Percentiles rank a stretch among this genome's conserved stretches.
These are phyloP conservation scores for Haliclystus octoradiatus DNA, from an alignment of 30 jellyfish, hydroid and myxozoan species.

Conservation along the genomic window DNA sequence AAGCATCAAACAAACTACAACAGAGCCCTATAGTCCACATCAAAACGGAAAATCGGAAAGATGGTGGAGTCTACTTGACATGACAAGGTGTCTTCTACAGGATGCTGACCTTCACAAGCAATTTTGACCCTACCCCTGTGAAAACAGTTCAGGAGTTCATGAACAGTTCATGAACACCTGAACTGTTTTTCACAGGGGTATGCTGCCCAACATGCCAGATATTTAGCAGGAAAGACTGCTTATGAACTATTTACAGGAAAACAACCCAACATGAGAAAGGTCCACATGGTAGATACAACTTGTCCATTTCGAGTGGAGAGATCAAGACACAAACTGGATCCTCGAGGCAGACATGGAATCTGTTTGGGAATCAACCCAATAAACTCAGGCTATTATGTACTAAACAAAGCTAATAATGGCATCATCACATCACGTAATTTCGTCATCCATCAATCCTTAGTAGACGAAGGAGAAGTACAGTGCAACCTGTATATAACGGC, in stretches of 20 bases:
- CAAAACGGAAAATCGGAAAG: too few species aligned
- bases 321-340: conserved; percentile 9
- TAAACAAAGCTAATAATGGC: too few species aligned
- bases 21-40: conserved; percentile 16
- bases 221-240: conserved; percentile 37
- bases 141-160: too few species aligned
- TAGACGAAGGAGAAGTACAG: too few species aligned
- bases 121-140: conserved; percentile 25
- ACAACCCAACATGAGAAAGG: conserved; percentile 15
- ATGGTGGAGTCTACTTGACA: conserved; percentile 33
- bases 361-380: conserved; percentile 9
- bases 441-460: too few species aligned
- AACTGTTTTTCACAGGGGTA: too few species aligned
- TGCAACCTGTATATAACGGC: too few species aligned
- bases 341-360: conserved; percentile 20
- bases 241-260: conserved; percentile 7
- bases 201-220: conserved; percentile 9
- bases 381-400: background rate
- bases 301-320: conserved; percentile 13
- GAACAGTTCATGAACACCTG: too few species aligned
- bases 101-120: conserved; percentile 13
- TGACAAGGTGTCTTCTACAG: conserved; percentile 18
- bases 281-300: conserved; percentile 13
- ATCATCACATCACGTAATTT: too few species aligned
- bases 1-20: conserved; percentile 22